Base-by-base conservation (phyloP, 2,113 vertebrate genomes). In the Tragelaphus buxtoni region DNA sequence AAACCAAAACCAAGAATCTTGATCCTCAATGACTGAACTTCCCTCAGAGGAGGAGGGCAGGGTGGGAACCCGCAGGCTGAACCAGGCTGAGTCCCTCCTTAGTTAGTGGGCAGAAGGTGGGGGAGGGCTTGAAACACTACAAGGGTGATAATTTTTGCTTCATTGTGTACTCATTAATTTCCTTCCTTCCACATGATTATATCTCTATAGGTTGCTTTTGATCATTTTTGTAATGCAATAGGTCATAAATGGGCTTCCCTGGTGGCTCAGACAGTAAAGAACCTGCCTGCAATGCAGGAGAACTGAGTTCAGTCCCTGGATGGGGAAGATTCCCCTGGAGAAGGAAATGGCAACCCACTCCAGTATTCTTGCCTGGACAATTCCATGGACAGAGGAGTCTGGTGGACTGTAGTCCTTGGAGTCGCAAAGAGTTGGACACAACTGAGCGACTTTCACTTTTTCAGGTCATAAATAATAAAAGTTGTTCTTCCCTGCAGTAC, bases 1-100 rank as follows among this genome's bases (percentile, higher is more conserved):
- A 35, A 92, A 51, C 87, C 65, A 84, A 94, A 95, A 95, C 32
- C 6, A 58, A 94, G 86, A 94, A 82, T 69, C 26, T 88, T 56
- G 42, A 11, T 45, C 56, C 81, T 28, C 74, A 65, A 22, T 87
- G 61, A 32, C 14, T 45, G 24, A 84, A 65, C 22, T 92, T 95
- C 42, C 26, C 55, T 91, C 45, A 14, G 91, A 72, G 76, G 22
- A 28, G 17, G 53, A 86, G 42, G n/a, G 2, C 28, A 92, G 45
- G 51, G 55, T 55, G 92, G 81, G 72, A 65, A 42, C n/a, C 9
- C 26, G 39, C 22, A 74, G 69, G 39, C 69, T 74, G 39, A 42
- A 26, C 39, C 69, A 74, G 69, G 69, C 69, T 42, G 39, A 42
- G 39, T 42, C 39, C 69, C 39, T 74, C 11, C 9, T 14, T 61